Evolutionary conservation across 2,888 invertebrate genomes (phyloP), one percentile per base, ranked within the genome.

Genomic region (Cantharis rustica): DNA sequence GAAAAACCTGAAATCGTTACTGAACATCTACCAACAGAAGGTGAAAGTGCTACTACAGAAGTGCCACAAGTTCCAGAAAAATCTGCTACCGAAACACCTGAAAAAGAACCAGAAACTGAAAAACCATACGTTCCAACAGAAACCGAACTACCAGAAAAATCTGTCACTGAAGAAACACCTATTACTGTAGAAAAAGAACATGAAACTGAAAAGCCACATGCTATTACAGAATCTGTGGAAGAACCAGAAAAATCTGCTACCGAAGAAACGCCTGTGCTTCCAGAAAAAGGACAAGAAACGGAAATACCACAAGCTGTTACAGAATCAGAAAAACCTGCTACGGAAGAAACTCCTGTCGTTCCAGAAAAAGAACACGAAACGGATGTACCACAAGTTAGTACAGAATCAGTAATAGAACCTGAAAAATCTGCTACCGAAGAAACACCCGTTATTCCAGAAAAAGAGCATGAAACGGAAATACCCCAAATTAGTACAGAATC

Each of bases 1-100:
- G 15, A 27, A 20, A 31, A 27, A 73, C 23, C 73, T 9, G 68
- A 61, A 70, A 16, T 27, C 20, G 63, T 31, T 23, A 69, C 69
- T n/a, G 70, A 74, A 23, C 23, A 16, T 7, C 2, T 10, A 75
- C 62, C 69, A 61, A 76, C 69, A 16, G 68, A 72, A 72, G 16
- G 61, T 9, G 69, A 10, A 13, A 16, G 62, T 69, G 11, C 20
- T 15, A n/a, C 61, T 61, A 16, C 16, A 20, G 47, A 73, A 61
- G 26, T 17, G 16, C 20, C 61, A 75, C 68, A 68, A 69, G 16
- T 15, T 15, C 70, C 71, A 61, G 64, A 72, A 69, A 47, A 47
- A 9, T n/a, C n/a, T 7, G 31, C 69, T 31, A 74, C 76, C 13
- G 69, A 72, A 26, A 5, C 17, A 47, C n/a, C 61, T n/a, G 72